Conservation (phyloP, 2,797 vertebrate genomes). For the Podarcis siculus region DNA sequence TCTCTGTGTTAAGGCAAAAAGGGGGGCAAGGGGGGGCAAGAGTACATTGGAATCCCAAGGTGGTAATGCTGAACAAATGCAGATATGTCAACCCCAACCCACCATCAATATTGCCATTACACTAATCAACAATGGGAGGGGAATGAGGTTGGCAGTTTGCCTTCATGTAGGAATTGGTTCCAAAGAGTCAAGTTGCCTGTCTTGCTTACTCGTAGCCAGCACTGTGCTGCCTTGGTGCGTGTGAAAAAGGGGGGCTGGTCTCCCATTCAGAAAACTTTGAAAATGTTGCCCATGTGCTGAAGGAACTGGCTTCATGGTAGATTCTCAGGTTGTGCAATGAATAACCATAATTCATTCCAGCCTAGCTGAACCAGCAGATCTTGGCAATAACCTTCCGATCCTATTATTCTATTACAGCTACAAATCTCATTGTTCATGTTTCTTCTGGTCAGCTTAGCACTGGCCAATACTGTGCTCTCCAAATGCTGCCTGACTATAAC, state of each 20-base stretch:
- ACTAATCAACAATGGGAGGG: not conserved
- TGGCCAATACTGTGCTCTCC: no score
- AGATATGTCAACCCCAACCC: not conserved
- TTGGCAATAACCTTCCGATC: not conserved
- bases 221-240: not conserved
- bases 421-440: not conserved
- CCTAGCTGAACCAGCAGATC: not conserved
- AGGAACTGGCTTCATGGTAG: not conserved
- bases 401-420: not conserved
- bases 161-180: not conserved
- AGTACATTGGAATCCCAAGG: not conserved
- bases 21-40: no score
- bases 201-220: not conserved
- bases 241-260: not conserved
- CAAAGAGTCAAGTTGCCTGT: not conserved
- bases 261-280: not conserved
- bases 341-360: not conserved
- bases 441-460: no score
- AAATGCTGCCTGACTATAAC: no score
- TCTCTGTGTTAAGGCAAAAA: not conserved
- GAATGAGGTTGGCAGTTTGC: not conserved
- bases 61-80: not conserved
- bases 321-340: not conserved
- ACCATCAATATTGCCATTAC: not conserved
- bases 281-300: not conserved